These are phyloP conservation scores for Apantesis nais DNA, from an alignment of 2,888 invertebrate genomes.

Conservation along the genomic window DNA sequence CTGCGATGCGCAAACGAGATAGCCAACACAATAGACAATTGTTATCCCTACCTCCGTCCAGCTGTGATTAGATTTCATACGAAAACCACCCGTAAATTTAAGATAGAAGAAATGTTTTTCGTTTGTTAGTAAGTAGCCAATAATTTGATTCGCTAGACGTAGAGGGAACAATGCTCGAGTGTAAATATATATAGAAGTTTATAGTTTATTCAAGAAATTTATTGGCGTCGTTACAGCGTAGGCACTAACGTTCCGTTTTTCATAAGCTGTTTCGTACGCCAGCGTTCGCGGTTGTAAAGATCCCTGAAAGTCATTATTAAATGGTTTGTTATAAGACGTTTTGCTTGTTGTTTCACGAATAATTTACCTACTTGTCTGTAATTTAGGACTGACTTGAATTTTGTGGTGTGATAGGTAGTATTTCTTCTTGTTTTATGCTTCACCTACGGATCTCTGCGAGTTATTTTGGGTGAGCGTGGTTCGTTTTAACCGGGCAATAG, in stretches of 20 bases:
- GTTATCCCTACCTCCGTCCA: slow-evolving; percentile 79
- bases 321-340: slow-evolving; percentile 38
- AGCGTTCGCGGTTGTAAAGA: slow-evolving; percentile 44
- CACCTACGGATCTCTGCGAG: slow-evolving; percentile 4
- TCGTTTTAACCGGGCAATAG: neutral
- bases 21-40: slow-evolving; percentile 84
- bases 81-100: slow-evolving; percentile 51
- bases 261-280: slow-evolving; percentile 39
- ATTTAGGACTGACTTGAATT: slow-evolving; percentile 19
- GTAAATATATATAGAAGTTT: slow-evolving; percentile 63
- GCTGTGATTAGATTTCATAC: slow-evolving; percentile 63
- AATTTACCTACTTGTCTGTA: slow-evolving; percentile 35
- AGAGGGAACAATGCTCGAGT: slow-evolving; percentile 78
- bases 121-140: slow-evolving; percentile 65
- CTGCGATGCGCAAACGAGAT: slow-evolving; percentile 79
- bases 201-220: slow-evolving; percentile 57
- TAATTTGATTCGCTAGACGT: slow-evolving; percentile 80
- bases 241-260: slow-evolving; percentile 55
- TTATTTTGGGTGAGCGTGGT: slow-evolving; percentile 6
- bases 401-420: neutral
- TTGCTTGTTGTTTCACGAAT: slow-evolving; percentile 35
- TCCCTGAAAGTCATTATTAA: slow-evolving; percentile 42
- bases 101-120: slow-evolving; percentile 50
- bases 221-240: slow-evolving; percentile 58
- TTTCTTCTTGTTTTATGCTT: slow-evolving; percentile 15